Evolutionary conservation across 2,797 vertebrate genomes (phyloP).

Genomic region (Rachycentron canadum): DNA sequence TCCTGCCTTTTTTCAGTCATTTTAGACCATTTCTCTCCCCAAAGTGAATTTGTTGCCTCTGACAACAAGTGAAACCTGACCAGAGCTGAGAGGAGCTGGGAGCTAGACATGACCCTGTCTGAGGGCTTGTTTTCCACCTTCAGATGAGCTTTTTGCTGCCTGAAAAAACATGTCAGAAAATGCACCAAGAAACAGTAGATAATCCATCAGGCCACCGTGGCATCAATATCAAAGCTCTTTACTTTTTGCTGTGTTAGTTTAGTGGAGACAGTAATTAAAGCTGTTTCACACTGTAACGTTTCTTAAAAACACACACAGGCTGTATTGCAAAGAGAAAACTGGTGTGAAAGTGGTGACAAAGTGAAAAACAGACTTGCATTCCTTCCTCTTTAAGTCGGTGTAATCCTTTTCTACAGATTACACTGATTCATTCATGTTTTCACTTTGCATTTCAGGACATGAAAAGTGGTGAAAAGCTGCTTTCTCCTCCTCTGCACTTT

Average conservation of each 20-base stretch:
- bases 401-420: constrained; percentile 57
- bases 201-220: not conserved
- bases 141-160: not conserved
- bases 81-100: not conserved
- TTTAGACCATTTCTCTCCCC: not conserved
- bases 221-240: too few relatives aligned
- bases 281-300: too few relatives aligned
- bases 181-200: not conserved
- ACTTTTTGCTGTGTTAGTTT: too few relatives aligned
- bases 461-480: not conserved
- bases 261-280: too few relatives aligned
- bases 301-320: not conserved
- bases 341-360: not conserved
- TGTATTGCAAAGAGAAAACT: not conserved
- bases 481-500: not conserved
- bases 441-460: constrained; percentile 21
- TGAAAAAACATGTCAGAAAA: not conserved
- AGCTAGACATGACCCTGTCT: not conserved
- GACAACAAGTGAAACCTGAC: not conserved
- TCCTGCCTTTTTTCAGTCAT: constrained; percentile 1
- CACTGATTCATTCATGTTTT: constrained; percentile 15
- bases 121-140: not conserved
- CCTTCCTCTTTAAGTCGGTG: constrained; percentile 49
- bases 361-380: constrained; percentile 30
- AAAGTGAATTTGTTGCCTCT: constrained; percentile 2